Conservation (phyloP, 2,797 vertebrate species). For the Carapus acus region DNA sequence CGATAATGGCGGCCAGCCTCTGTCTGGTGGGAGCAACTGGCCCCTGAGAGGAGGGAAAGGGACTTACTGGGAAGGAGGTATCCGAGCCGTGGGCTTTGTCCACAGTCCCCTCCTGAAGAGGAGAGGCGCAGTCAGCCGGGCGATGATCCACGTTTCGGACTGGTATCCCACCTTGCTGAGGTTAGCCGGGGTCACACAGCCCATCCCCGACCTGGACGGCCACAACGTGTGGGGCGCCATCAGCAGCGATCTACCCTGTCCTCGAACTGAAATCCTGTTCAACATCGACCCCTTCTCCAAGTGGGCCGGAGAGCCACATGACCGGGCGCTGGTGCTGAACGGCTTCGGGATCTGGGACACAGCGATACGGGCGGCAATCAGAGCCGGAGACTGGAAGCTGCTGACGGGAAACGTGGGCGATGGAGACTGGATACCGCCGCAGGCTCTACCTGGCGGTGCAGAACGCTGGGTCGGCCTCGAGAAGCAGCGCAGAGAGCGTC, state of each 20-base stretch:
- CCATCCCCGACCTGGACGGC: slow-evolving; percentile 77
- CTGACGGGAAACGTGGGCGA: slow-evolving; percentile 88
- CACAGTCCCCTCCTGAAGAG: slow-evolving; percentile 86
- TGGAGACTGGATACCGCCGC: slow-evolving; percentile 88
- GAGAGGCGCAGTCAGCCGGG: slow-evolving; percentile 79
- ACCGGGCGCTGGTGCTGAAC: slow-evolving; percentile 68
- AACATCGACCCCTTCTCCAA: slow-evolving; percentile 94
- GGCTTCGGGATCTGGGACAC: slow-evolving; percentile 96
- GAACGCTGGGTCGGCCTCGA: slow-evolving; percentile 82
- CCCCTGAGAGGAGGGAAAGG: slow-evolving; percentile 90
- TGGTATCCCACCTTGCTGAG: slow-evolving; percentile 90
- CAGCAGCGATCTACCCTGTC: slow-evolving; percentile 80
- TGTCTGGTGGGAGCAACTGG: slow-evolving; percentile 90
- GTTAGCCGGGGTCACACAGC: slow-evolving; percentile 73
- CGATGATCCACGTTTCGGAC: slow-evolving; percentile 89
- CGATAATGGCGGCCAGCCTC: slow-evolving; percentile 88
- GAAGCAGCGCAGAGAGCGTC: slow-evolving; percentile 69
- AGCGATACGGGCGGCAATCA: slow-evolving; percentile 82
- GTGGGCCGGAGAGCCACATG: slow-evolving; percentile 75
- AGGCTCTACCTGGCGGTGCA: slow-evolving; percentile 74
- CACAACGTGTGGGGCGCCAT: slow-evolving; percentile 87
- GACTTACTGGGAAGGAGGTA: slow-evolving; percentile 93
- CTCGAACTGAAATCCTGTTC: slow-evolving; percentile 88
- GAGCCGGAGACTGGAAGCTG: slow-evolving; percentile 88
- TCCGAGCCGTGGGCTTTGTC: slow-evolving; percentile 87